Percentiles rank a stretch among this genome's conserved stretches.
These are phyloP conservation scores for Passer domesticus DNA, from an alignment of 2,113 vertebrate genomes.

Conservation along the genomic window DNA sequence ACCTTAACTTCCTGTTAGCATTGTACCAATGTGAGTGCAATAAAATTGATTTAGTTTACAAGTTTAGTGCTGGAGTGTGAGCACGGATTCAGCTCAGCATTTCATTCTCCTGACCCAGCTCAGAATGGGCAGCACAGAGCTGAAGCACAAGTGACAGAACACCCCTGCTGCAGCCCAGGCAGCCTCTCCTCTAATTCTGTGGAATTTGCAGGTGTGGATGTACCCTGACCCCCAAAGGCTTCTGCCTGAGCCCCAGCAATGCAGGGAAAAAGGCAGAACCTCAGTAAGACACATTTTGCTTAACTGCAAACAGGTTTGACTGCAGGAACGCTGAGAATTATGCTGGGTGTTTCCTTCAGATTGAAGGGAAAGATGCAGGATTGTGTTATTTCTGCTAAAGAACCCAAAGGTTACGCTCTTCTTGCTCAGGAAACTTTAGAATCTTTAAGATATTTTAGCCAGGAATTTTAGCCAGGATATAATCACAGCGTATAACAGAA, in stretches of 20 bases:
- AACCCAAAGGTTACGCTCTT: not conserved
- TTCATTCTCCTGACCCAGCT: not conserved
- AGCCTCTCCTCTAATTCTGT: not conserved
- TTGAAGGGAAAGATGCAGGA: not conserved
- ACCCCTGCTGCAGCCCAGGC: not conserved
- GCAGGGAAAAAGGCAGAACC: not conserved
- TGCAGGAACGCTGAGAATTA: not conserved
- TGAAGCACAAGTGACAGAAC: not conserved
- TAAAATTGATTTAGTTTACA: not conserved
- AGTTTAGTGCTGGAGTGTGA: not conserved
- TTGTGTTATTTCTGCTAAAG: not conserved
- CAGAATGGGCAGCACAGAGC: not conserved
- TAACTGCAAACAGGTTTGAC: not conserved
- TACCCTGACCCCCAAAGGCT: fast-evolving
- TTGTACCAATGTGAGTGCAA: not conserved
- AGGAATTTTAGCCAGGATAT: not conserved
- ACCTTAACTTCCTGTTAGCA: not conserved
- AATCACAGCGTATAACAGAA: not conserved
- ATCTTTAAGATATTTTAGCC: not conserved
- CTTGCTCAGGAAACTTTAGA: not conserved
- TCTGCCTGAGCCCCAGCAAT: not conserved
- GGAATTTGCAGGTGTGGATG: not conserved
- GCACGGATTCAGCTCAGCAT: not conserved
- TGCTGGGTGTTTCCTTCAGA: not conserved
- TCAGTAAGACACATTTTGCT: not conserved